Evolutionary conservation across 2,888 invertebrate species (phyloP), one percentile per base, ranked within the genome.

Genomic region (Rapana venosa): DNA sequence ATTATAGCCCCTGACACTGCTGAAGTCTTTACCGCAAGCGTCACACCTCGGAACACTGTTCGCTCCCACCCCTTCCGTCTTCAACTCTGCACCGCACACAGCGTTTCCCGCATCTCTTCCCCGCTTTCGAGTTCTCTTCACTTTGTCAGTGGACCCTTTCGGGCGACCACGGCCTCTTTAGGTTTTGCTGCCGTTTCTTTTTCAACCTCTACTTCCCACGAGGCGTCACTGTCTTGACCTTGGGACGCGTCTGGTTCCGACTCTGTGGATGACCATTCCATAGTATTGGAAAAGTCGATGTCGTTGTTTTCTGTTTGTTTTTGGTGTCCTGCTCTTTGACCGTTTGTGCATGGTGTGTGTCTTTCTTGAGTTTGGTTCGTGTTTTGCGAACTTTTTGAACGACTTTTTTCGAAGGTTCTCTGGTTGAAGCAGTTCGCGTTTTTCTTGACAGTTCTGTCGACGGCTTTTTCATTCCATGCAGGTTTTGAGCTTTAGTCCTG

Each of bases 201-300:
- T 22, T 89, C 77, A 22, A 66, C 35, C 20, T 47, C 89, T 6
- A 15, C 79, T 20, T 85, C 61, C 89, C 89, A 85, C 1, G 56
- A 84, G 30, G 66, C 36, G 36, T 89, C 89, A 35, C 89, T 89
- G 47, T 89, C 77, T 6, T 15, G 1, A 4, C 36, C 30, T 30
- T 70, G 35, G 6, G 70, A 20, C 30, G 8, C 35, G 11, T 84
- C 84, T 1, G 74, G 35, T 36, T 87, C 87, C 13, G 47, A 47
- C 30, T 87, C 87, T 13, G 74, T 36, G 0, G 89, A 89, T 32
- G 84, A 85, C 89, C 89, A 89, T 30, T 89, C 89, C 77, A 89
- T 56, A 0, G 77, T 84, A n/a, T 85, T 77, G 8, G 61, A 66
- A 85, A 74, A 85, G n/a, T 85, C 85, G 4, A n/a, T 47, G n/a